Conservation (phyloP, 2,888 invertebrate species). For the Azorinus chamasolen region DNA sequence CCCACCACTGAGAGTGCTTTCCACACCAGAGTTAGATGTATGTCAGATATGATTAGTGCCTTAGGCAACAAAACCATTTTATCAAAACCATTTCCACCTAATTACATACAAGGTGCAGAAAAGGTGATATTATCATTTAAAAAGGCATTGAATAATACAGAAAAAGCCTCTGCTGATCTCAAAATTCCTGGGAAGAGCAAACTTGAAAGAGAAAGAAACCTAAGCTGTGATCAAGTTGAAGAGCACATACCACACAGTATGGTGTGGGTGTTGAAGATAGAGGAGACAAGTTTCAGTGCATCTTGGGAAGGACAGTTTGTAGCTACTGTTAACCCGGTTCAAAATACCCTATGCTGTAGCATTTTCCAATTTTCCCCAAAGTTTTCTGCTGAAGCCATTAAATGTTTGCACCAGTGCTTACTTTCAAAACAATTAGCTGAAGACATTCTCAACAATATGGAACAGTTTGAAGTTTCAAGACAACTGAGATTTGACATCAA, state of each 20-base stretch:
- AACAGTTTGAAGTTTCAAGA: slow-evolving; percentile 63
- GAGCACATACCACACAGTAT: slow-evolving; percentile 63
- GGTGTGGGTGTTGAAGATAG: slow-evolving; percentile 50
- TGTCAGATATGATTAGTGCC: slow-evolving; percentile 33
- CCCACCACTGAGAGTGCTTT: slow-evolving; percentile 53
- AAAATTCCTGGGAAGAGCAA: background rate
- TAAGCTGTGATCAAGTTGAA: slow-evolving; percentile 51
- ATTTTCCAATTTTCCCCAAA: slow-evolving; percentile 55
- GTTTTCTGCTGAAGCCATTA: slow-evolving; percentile 50
- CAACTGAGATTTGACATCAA: slow-evolving; percentile 54
- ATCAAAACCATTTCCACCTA: slow-evolving; percentile 45
- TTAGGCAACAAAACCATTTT: slow-evolving; percentile 16
- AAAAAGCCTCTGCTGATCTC: background rate
- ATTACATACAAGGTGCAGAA: slow-evolving; percentile 34
- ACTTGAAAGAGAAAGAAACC: slow-evolving; percentile 11
- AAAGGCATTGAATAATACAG: slow-evolving; percentile 48
- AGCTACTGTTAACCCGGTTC: slow-evolving; percentile 54
- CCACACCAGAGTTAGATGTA: slow-evolving; percentile 32
- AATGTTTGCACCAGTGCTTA: slow-evolving; percentile 48
- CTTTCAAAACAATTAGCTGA: slow-evolving; percentile 52
- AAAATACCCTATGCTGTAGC: slow-evolving; percentile 31
- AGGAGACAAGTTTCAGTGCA: slow-evolving; percentile 32
- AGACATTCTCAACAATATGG: slow-evolving; percentile 57
- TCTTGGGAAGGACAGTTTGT: slow-evolving; percentile 65
- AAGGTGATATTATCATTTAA: slow-evolving; percentile 51